phyloP scores from a whole-genome alignment of 2,113 vertebrate genomes.

The Dolichallabes microphthalmus region DNA sequence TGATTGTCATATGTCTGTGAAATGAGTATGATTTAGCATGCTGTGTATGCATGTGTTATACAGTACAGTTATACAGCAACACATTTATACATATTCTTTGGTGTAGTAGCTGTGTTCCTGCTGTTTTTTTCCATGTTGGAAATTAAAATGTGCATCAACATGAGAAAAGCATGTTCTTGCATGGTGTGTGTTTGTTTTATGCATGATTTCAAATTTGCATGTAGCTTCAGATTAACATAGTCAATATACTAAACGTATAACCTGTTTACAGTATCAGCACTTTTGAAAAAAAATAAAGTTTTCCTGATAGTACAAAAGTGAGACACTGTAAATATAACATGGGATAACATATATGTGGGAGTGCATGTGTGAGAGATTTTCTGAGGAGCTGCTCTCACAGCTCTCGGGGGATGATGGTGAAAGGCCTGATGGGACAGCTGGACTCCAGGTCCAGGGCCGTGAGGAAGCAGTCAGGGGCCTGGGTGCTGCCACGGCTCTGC shows the following conservation, averaged over 20 bases:
- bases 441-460: constrained; percentile 93
- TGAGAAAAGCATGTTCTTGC: neutral
- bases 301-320: neutral
- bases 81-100: neutral
- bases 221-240: neutral
- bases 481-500: constrained; percentile 78
- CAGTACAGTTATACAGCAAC: neutral
- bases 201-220: neutral
- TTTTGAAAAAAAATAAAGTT: neutral
- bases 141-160: neutral
- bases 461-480: constrained; percentile 91
- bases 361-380: constrained; percentile 14
- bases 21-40: neutral
- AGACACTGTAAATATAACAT: constrained; percentile 8
- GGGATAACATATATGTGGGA: neutral
- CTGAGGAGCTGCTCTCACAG: constrained; percentile 70
- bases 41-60: neutral
- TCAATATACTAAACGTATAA: neutral
- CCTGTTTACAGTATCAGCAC: neutral
- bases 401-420: constrained; percentile 89
- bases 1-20: neutral
- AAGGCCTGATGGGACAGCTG: constrained; percentile 88
- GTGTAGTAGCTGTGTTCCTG: neutral
- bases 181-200: neutral
- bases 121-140: neutral